Base-by-base conservation (phyloP, 2,888 invertebrate genomes). In the Crioceris asparagi region DNA sequence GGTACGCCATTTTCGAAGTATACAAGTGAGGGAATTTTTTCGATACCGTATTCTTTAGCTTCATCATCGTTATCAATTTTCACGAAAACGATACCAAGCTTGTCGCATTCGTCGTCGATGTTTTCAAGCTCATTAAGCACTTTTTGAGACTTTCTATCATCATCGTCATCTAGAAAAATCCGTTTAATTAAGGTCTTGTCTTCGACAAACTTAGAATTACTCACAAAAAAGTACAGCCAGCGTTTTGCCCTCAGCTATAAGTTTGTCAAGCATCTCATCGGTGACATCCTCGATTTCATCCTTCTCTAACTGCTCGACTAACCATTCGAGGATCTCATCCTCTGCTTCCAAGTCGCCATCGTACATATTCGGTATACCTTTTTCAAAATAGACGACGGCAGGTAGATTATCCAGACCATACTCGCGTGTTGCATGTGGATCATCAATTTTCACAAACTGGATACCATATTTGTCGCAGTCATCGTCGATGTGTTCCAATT, bases 211-310 rank as follows among this genome's bases (percentile, higher is more conserved):
- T n/a, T 27, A 38, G 11, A 1, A 21, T 25, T 25, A 45, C 79
- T 77, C 74, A 91, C 91, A 91, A 65, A 92, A 92, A 40, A 92
- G 70, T 40, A 91, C 91, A 44, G 90, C 88, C 52, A 92, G 72
- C 48, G 82, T 85, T 64, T 86, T 86, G 49, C 88, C 86, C 57
- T 88, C 87, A 56, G 85, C 84, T 47, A 92, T 79, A 46, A 92
- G 72, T 59, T 81, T 83, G 61, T 90, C 88, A 51, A 92, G 70
- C 87, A 91, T 91, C 67, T 91, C 90, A 64, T 91, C 90, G 32
- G 90, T 91, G 29, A 92, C 85, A 65, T 92, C 91, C 69, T 92
- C 91, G 52, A 92, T 92, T 69, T 91, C 91, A 62, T 92, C 91
- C 54, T 83, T 85, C 61, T 90, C 88, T 49, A 88, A 69, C 64